Percentiles rank a stretch among this genome's conserved stretches.
Conservation (phyloP, 2,113 vertebrate genomes). For the Abramis brama region DNA sequence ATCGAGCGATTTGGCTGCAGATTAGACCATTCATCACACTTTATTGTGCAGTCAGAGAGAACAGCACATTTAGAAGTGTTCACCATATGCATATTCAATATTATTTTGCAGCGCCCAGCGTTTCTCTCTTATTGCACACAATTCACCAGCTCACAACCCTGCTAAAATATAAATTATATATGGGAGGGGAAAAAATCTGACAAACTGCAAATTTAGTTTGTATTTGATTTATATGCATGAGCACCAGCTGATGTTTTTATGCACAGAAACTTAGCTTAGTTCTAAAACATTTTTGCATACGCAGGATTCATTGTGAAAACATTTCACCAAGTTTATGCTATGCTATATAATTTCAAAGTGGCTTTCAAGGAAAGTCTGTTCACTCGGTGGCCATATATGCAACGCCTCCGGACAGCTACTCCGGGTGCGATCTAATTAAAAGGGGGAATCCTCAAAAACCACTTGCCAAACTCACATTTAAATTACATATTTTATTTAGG, state of each 20-base stretch:
- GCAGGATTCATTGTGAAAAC: neutral
- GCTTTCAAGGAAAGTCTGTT: too few species aligned
- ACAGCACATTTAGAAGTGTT: neutral
- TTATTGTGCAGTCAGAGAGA: neutral
- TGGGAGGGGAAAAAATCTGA: neutral
- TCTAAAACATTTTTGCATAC: neutral
- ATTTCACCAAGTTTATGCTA: neutral
- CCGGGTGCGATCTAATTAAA: too few species aligned
- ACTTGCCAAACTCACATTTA: too few species aligned
- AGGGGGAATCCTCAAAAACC: too few species aligned
- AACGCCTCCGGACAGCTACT: too few species aligned
- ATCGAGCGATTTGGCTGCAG: neutral
- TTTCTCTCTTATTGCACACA: neutral
- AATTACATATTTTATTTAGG: too few species aligned
- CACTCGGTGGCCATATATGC: too few species aligned
- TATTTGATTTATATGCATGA: neutral
- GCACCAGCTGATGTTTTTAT: neutral
- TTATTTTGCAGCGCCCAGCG: neutral
- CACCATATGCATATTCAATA: neutral
- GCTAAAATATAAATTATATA: neutral
- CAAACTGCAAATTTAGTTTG: neutral
- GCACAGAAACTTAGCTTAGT: neutral
- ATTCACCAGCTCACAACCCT: neutral
- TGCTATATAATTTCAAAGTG: too few species aligned
- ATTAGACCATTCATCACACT: neutral